Evolutionary conservation across 2,888 invertebrate species (phyloP).

Genomic region (Sussaba pulchella): DNA sequence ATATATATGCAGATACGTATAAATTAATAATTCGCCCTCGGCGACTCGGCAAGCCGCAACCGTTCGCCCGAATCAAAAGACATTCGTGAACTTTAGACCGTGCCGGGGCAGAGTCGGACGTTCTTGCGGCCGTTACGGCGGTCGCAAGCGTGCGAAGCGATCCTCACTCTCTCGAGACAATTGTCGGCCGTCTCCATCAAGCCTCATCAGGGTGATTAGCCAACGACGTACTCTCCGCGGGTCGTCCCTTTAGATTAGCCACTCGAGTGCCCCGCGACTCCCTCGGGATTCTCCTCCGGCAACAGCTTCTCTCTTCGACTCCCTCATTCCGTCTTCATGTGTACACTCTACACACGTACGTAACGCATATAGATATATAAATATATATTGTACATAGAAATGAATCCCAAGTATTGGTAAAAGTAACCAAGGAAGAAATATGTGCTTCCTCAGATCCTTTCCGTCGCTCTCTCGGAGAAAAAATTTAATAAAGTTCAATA

Average conservation of each 20-base stretch:
- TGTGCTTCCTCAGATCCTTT: no score
- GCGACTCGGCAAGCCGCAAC: slow-evolving; percentile 18
- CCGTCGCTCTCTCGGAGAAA: no score
- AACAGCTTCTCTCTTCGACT: slow-evolving; percentile 40
- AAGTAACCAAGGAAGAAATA: no score
- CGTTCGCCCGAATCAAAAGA: slow-evolving; percentile 54
- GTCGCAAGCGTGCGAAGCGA: slow-evolving; percentile 76
- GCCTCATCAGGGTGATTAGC: slow-evolving; percentile 72
- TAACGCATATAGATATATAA: background rate
- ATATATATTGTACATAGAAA: no score
- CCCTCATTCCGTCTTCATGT: slow-evolving; percentile 44
- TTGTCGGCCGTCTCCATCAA: slow-evolving; percentile 69
- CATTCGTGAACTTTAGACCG: slow-evolving; percentile 66
- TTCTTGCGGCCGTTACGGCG: background rate
- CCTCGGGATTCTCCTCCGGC: slow-evolving; percentile 36
- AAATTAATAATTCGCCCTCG: slow-evolving; percentile 11
- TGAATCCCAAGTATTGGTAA: no score
- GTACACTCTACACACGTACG: background rate
- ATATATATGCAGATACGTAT: background rate
- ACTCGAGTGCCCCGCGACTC: slow-evolving; percentile 63
- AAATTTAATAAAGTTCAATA: no score
- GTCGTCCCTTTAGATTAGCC: slow-evolving; percentile 74
- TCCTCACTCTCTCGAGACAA: slow-evolving; percentile 77
- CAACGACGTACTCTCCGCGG: slow-evolving; percentile 70
- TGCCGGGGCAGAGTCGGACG: background rate